Evolutionary conservation across 64 coral and sea anemone species (phyloP).

Genomic region (Dendrophyllia cribrosa): DNA sequence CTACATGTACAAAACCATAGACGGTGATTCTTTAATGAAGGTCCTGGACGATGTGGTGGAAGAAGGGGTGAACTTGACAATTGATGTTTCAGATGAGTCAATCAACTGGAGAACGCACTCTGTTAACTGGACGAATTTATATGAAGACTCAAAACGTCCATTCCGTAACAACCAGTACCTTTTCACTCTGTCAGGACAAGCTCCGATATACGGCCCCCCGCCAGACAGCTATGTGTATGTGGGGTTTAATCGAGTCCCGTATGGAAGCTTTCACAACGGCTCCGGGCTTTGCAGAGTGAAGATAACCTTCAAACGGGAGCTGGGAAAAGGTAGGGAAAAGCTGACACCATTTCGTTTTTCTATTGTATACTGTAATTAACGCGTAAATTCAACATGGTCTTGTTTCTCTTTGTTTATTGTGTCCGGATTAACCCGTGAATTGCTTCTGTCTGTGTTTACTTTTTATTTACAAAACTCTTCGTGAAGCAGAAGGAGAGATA

Average conservation of each 20-base stretch:
- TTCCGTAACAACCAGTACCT: slow-evolving; percentile 24
- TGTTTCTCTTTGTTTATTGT: background rate
- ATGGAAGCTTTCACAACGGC: slow-evolving; percentile 67
- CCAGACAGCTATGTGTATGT: slow-evolving; percentile 53
- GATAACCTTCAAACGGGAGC: slow-evolving; percentile 48
- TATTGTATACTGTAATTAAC: background rate
- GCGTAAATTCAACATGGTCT: too few species aligned
- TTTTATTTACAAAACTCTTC: slow-evolving; percentile 22
- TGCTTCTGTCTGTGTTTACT: slow-evolving; percentile 28
- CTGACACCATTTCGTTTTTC: background rate
- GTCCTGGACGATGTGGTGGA: slow-evolving; percentile 47
- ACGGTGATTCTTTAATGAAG: slow-evolving; percentile 67
- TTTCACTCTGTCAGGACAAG: slow-evolving; percentile 66
- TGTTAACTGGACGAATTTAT: background rate
- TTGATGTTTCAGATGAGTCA: slow-evolving; percentile 55
- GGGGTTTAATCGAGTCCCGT: slow-evolving; percentile 75
- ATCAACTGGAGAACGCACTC: slow-evolving; percentile 33
- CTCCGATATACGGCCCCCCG: slow-evolving; percentile 55
- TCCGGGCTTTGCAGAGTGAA: slow-evolving; percentile 66
- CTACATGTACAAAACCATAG: slow-evolving; percentile 9
- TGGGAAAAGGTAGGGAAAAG: slow-evolving; percentile 38
- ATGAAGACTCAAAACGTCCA: background rate
- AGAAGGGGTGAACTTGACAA: slow-evolving; percentile 31
- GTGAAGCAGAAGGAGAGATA: background rate
- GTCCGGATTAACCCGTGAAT: slow-evolving; percentile 17